phyloP scores from a whole-genome alignment of 1,140 invertebrate species.

The Argopecten irradians region DNA sequence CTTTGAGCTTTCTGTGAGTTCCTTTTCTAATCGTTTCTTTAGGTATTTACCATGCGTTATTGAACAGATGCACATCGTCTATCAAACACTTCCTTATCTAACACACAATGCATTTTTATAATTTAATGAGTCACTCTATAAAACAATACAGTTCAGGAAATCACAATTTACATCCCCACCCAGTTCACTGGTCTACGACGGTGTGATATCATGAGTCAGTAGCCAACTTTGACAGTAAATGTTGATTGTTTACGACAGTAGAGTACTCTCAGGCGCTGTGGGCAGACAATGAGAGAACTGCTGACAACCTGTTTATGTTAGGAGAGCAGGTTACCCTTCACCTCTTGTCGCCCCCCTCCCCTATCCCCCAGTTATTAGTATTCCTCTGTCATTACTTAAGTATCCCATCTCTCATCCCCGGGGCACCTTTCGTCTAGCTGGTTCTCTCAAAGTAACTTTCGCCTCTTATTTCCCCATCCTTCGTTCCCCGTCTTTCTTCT shows the following conservation, averaged over 20 bases:
- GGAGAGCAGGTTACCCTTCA: too few species aligned
- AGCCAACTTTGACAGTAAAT: neutral
- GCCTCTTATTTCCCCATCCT: too few species aligned
- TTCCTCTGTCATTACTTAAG: too few species aligned
- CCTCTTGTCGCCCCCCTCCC: neutral
- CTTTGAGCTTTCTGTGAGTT: neutral
- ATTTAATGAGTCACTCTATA: neutral
- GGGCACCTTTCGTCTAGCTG: too few species aligned
- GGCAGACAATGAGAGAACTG: neutral
- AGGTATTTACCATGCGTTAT: neutral
- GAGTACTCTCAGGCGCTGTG: neutral
- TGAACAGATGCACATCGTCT: neutral
- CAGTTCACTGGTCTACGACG: neutral
- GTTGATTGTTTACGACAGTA: neutral
- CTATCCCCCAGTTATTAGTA: too few species aligned
- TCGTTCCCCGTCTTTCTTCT: too few species aligned
- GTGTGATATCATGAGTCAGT: neutral
- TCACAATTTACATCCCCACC: neutral
- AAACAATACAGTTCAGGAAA: neutral
- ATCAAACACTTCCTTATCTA: neutral
- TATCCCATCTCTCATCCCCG: too few species aligned
- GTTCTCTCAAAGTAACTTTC: too few species aligned
- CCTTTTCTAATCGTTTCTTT: neutral
- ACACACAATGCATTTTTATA: neutral
- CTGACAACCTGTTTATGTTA: constrained; percentile 1